Evolutionary conservation across 2,888 invertebrate genomes (phyloP).

Genomic region (Cybosia mesomella): DNA sequence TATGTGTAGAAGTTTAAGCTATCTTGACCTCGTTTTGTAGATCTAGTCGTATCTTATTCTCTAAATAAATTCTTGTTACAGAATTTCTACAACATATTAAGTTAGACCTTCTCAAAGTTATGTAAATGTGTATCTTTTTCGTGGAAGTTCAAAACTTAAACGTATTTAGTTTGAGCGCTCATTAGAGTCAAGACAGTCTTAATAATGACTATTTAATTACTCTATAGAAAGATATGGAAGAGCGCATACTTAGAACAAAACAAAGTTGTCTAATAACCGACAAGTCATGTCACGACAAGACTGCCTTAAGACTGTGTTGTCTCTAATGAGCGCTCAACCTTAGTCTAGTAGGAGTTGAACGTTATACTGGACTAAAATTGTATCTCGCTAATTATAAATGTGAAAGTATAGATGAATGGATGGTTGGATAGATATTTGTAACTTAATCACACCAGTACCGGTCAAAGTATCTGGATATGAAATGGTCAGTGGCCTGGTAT

Average conservation of each 20-base stretch:
- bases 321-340: too few species aligned
- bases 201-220: too few species aligned
- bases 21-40: constrained; percentile 1
- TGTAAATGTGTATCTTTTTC: background rate
- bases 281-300: too few species aligned
- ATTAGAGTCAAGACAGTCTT: too few species aligned
- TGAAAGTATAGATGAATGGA: too few species aligned
- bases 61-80: background rate
- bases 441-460: background rate
- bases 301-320: too few species aligned
- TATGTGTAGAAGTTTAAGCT: constrained; percentile 9
- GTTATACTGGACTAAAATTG: background rate
- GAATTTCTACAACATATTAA: background rate
- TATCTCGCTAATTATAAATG: background rate
- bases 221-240: too few species aligned
- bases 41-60: background rate
- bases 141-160: background rate
- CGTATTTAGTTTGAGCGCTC: too few species aligned
- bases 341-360: background rate
- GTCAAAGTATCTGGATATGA: background rate
- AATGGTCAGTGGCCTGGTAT: background rate
- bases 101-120: background rate
- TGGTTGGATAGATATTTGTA: background rate
- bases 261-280: too few species aligned
- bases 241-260: too few species aligned